Evolutionary conservation across 2,797 vertebrate species (phyloP).

Genomic region (Takifugu rubripes): DNA sequence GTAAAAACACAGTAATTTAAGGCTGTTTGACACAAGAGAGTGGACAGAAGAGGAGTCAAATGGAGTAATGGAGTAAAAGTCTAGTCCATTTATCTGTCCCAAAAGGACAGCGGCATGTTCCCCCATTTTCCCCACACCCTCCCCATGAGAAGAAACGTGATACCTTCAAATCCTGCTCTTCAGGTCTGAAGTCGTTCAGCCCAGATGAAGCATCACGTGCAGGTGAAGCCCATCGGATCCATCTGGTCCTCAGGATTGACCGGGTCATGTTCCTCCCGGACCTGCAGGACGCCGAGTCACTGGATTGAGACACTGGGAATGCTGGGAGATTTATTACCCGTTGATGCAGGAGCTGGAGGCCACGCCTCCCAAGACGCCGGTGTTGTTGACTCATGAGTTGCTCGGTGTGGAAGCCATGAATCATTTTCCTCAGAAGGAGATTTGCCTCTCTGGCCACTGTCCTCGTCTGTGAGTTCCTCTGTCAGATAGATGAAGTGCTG

Average conservation of each 20-base stretch:
- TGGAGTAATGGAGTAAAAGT: too few species aligned
- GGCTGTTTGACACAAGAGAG: too few species aligned
- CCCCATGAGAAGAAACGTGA: too few species aligned
- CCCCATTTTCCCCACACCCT: too few species aligned
- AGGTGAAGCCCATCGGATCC: too few species aligned
- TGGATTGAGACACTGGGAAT: conserved; percentile 60
- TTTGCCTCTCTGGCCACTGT: conserved; percentile 47
- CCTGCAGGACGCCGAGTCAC: conserved; percentile 57
- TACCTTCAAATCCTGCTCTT: too few species aligned
- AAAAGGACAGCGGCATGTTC: too few species aligned
- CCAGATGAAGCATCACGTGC: too few species aligned
- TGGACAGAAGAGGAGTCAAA: too few species aligned
- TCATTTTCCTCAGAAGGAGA: conserved; percentile 70
- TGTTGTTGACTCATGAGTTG: conserved; percentile 77
- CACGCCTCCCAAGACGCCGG: conserved; percentile 66
- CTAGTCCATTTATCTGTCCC: too few species aligned
- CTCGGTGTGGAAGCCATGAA: conserved; percentile 65
- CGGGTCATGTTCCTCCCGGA: conserved; percentile 13
- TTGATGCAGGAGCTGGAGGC: conserved; percentile 67
- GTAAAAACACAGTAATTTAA: too few species aligned
- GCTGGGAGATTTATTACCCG: conserved; percentile 73
- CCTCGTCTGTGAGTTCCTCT: conserved; percentile 67
- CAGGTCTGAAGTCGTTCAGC: too few species aligned
- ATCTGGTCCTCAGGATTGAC: background rate
- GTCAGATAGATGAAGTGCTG: conserved; percentile 71